phyloP scores from a whole-genome alignment of 2,113 vertebrate species.

The Dasyprocta punctata region DNA sequence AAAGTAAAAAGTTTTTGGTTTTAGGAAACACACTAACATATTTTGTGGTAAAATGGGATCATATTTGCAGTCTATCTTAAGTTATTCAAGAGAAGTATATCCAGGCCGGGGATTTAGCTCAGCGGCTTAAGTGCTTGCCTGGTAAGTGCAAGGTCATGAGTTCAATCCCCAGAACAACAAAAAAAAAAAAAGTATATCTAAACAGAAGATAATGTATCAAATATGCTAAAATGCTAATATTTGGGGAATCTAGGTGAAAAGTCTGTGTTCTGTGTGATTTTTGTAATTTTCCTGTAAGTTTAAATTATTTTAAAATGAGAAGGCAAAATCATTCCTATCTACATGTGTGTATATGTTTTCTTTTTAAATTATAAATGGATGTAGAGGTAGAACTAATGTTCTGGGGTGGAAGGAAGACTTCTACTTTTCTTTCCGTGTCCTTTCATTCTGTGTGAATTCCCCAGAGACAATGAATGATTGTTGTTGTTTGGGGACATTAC shows the following conservation, averaged over 20 bases:
- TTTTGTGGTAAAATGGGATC: background rate
- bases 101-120: too few relatives aligned
- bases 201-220: background rate
- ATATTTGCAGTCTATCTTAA: constrained; percentile 6
- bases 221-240: background rate
- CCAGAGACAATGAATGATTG: background rate
- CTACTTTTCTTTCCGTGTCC: background rate
- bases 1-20: constrained; percentile 17
- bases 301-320: constrained; percentile 32
- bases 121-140: too few relatives aligned
- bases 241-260: background rate
- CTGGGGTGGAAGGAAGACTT: background rate
- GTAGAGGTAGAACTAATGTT: background rate
- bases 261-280: background rate
- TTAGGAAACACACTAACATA: background rate
- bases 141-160: too few relatives aligned
- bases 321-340: background rate
- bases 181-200: background rate
- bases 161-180: too few relatives aligned
- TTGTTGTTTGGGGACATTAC: background rate
- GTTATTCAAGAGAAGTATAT: background rate
- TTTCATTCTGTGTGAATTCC: constrained; percentile 22
- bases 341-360: background rate
- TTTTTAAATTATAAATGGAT: background rate
- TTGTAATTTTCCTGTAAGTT: background rate